Conservation (phyloP, 2,888 invertebrate species). For the Drosophila tanythrix region DNA sequence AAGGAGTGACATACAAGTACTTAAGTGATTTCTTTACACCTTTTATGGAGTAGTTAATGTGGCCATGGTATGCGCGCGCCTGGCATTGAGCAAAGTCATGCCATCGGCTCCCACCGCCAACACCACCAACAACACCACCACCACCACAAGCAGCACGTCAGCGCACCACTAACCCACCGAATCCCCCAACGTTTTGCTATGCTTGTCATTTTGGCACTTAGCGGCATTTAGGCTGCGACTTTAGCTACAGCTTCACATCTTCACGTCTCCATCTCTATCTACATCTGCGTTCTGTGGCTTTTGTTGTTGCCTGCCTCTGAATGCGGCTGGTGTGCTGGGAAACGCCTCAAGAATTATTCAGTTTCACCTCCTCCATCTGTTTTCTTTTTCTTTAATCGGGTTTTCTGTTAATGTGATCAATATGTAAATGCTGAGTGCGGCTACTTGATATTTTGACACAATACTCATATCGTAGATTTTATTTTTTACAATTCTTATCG, state of each 20-base stretch:
- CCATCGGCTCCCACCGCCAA: conserved; percentile 41
- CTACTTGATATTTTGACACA: conserved; percentile 56
- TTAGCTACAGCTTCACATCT: conserved; percentile 39
- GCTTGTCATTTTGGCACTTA: conserved; percentile 75
- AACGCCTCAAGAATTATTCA: conserved; percentile 50
- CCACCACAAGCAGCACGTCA: conserved; percentile 9
- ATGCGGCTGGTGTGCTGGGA: conserved; percentile 38
- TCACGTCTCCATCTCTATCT: conserved; percentile 17
- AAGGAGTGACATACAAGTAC: conserved; percentile 81
- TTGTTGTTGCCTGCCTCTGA: conserved; percentile 48
- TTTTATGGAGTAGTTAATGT: conserved; percentile 81
- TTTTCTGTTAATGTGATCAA: conserved; percentile 51
- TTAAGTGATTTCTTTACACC: conserved; percentile 80
- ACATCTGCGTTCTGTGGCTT: conserved; percentile 34
- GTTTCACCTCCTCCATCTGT: neutral
- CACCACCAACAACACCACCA: conserved; percentile 12
- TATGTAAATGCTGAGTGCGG: conserved; percentile 55
- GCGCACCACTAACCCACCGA: conserved; percentile 42
- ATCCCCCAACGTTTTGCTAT: conserved; percentile 55
- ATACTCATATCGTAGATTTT: conserved; percentile 15
- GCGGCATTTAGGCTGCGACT: conserved; percentile 71
- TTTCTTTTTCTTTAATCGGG: conserved; percentile 34
- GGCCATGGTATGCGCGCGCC: conserved; percentile 72
- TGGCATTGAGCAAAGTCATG: conserved; percentile 75
- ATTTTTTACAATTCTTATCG: conserved; percentile 17